Percentiles rank a stretch among this genome's conserved stretches.
Conservation (phyloP, 2,888 invertebrate genomes). For the Drosophila imparisetae region DNA sequence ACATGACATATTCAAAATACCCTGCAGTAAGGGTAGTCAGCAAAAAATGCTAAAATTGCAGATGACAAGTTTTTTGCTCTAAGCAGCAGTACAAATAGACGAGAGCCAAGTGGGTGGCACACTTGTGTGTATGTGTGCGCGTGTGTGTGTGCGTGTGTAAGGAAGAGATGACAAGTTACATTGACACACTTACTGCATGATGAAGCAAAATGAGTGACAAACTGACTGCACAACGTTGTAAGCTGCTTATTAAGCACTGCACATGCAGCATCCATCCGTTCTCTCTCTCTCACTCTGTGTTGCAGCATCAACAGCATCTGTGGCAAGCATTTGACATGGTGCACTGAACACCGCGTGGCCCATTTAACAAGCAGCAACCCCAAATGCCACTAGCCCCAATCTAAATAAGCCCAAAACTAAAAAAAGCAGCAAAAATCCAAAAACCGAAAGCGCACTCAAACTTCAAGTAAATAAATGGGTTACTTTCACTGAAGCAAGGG, state of each 20-base stretch:
- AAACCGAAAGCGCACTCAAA: conserved; percentile 38
- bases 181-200: conserved; percentile 81
- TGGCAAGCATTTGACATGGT: conserved; percentile 45
- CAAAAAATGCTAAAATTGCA: conserved; percentile 74
- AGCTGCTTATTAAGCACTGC: conserved; percentile 75
- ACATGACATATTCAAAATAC: not conserved
- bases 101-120: conserved; percentile 14
- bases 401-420: conserved; percentile 43
- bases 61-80: conserved; percentile 79
- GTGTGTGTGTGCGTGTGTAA: not conserved
- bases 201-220: conserved; percentile 80
- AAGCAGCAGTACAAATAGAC: conserved; percentile 68
- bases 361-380: conserved; percentile 55
- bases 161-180: conserved; percentile 59
- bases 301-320: conserved; percentile 18
- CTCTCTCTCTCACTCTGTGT: not conserved
- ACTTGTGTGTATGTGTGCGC: not conserved
- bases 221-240: conserved; percentile 75
- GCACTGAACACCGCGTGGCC: conserved; percentile 37
- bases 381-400: conserved; percentile 35
- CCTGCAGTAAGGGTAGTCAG: conserved; percentile 15
- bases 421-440: conserved; percentile 1
- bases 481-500: conserved; percentile 55
- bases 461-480: conserved; percentile 77
- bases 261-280: conserved; percentile 19